Percentiles rank a stretch among this genome's conserved stretches.
Evolutionary conservation across 2,888 invertebrate genomes (phyloP).

Genomic region (Erebia palarica): DNA sequence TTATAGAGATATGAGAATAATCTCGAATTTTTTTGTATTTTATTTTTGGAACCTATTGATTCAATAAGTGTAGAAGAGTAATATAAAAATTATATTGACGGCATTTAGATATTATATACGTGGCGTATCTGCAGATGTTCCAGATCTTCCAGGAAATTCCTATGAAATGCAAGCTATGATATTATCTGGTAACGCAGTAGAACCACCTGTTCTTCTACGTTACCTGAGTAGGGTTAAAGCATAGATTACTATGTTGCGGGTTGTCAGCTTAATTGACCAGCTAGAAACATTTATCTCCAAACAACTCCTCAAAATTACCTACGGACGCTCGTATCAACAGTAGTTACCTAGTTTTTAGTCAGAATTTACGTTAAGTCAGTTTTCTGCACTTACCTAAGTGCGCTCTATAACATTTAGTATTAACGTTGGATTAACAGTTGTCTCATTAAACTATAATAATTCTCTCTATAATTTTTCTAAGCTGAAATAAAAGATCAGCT

Average conservation of each 20-base stretch:
- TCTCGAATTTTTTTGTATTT: conserved; percentile 34
- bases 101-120: conserved; percentile 34
- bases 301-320: not conserved
- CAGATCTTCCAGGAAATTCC: not conserved
- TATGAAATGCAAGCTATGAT: not conserved
- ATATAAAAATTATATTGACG: conserved; percentile 16
- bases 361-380: conserved; percentile 44
- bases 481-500: not conserved
- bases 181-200: not conserved
- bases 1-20: conserved; percentile 40
- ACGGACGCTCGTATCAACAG: conserved; percentile 8
- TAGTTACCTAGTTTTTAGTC: conserved; percentile 42
- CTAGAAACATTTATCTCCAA: not conserved
- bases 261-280: too few species aligned
- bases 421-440: not conserved
- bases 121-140: conserved; percentile 33
- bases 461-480: not conserved
- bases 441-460: not conserved
- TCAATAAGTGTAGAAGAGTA: conserved; percentile 25
- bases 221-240: not conserved
- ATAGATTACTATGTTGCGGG: too few species aligned
- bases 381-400: conserved; percentile 29
- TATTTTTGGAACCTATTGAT: conserved; percentile 34
- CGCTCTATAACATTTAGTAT: not conserved
- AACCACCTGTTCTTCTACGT: not conserved